phyloP scores from a whole-genome alignment of 2,113 vertebrate species.

The Noturus placidus region DNA sequence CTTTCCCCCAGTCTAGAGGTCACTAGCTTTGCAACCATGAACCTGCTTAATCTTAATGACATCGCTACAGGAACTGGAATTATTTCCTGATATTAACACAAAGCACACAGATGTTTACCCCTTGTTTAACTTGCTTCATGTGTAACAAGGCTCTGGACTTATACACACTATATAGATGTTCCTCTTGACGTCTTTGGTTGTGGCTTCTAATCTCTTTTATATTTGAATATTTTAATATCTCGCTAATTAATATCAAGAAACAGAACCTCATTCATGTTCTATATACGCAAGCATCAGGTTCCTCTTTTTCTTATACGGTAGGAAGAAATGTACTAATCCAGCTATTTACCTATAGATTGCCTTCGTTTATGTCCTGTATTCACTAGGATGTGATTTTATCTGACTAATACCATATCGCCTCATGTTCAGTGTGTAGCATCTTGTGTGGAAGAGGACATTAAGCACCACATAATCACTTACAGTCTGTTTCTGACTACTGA shows the following conservation, averaged over 20 bases:
- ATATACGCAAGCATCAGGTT: no score
- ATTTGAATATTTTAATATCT: no score
- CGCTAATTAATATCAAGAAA: no score
- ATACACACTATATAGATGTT: background rate
- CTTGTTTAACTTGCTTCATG: background rate
- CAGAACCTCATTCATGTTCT: no score
- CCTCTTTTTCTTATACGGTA: no score
- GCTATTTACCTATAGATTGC: background rate
- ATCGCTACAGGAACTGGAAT: background rate
- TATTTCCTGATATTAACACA: background rate
- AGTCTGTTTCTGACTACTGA: constrained; percentile 13
- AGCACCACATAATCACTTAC: constrained; percentile 28
- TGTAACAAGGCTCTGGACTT: background rate
- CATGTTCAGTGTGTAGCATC: constrained; percentile 25
- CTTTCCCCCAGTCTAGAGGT: background rate
- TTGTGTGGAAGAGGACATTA: constrained; percentile 35
- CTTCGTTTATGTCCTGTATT: background rate
- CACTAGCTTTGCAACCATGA: background rate
- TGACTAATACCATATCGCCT: constrained; percentile 5
- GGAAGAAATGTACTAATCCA: no score
- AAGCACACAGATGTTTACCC: background rate
- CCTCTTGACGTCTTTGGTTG: background rate
- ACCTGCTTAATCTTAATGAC: background rate
- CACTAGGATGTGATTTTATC: background rate
- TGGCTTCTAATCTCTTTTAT: background rate